A percentile compares a stretch with the other conserved stretches of the same genome.
These are phyloP conservation scores for Aurelia aurita complex sp. Pacific DNA, from an alignment of 30 jellyfish, hydroid and myxozoan genomes.

Conservation along the genomic window DNA sequence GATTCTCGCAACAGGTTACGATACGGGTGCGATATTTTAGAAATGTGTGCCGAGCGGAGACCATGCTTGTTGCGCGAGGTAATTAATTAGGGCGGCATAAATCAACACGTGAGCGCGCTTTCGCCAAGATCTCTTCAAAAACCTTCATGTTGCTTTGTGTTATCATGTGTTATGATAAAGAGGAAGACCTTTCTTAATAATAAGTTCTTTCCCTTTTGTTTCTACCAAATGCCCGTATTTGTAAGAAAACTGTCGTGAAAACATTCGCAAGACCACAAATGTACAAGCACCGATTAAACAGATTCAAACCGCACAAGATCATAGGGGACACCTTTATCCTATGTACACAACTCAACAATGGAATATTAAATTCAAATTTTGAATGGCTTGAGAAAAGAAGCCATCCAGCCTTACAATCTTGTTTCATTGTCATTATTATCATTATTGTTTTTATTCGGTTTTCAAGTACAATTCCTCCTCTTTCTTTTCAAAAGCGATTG, in stretches of 20 bases:
- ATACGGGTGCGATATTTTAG: neutral
- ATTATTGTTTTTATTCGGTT: no score
- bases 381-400: conserved; percentile 8
- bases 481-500: no score
- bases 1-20: conserved; percentile 15
- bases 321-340: conserved; percentile 32
- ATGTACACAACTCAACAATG: conserved; percentile 55
- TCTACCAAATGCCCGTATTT: conserved; percentile 6
- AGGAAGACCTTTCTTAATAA: conserved; percentile 11
- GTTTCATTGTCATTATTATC: no score
- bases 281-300: conserved; percentile 63
- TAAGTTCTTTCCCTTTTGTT: conserved; percentile 24
- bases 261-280: conserved; percentile 38
- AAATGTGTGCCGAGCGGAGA: conserved; percentile 3
- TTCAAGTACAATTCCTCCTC: no score
- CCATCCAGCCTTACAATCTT: neutral
- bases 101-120: conserved; percentile 51
- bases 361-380: conserved; percentile 6
- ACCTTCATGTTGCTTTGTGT: neutral
- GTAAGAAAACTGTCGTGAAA: conserved; percentile 14
- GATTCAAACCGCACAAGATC: conserved; percentile 22
- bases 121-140: neutral
- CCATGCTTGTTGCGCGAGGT: conserved; percentile 29
- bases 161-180: conserved; percentile 8
- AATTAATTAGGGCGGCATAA: conserved; percentile 9